phyloP scores from a whole-genome alignment of 2,113 vertebrate species.

The Clinocottus analis region DNA sequence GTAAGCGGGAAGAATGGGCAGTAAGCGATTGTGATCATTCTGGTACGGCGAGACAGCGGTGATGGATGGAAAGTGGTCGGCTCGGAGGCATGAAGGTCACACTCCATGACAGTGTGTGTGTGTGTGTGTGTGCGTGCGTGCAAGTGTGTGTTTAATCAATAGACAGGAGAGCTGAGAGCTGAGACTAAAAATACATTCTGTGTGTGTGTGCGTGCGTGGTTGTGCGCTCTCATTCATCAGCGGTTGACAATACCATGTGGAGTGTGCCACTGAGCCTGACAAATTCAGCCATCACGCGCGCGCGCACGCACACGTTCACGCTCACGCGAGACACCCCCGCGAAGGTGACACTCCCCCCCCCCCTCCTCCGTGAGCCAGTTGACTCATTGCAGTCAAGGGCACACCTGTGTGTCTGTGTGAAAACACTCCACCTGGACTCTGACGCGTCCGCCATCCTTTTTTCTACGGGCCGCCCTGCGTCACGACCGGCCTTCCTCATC shows the following conservation, averaged over 20 bases:
- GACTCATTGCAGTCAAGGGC: slow-evolving; percentile 73
- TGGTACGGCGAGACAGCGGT: slow-evolving; percentile 64
- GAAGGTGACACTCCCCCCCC: slow-evolving; percentile 77
- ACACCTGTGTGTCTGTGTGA: slow-evolving; percentile 46
- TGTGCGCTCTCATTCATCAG: slow-evolving; percentile 66
- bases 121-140: slow-evolving; percentile 26
- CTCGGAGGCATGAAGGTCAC: slow-evolving; percentile 79
- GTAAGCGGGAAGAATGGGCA: slow-evolving; percentile 51
- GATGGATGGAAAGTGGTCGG: slow-evolving; percentile 76
- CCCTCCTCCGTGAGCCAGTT: slow-evolving; percentile 70
- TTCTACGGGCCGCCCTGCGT: too few relatives aligned
- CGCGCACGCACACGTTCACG: slow-evolving; percentile 37
- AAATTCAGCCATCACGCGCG: slow-evolving; percentile 66
- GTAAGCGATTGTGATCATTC: slow-evolving; percentile 78
- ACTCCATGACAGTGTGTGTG: slow-evolving; percentile 62
- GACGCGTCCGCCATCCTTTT: slow-evolving; percentile 62
- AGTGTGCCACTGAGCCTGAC: slow-evolving; percentile 60
- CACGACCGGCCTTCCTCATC: slow-evolving; percentile 27
- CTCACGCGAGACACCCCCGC: slow-evolving; percentile 54
- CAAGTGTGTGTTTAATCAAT: slow-evolving; percentile 67
- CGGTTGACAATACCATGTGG: slow-evolving; percentile 73
- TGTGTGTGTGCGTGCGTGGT: slow-evolving; percentile 18
- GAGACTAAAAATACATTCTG: slow-evolving; percentile 70
- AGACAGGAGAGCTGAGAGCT: slow-evolving; percentile 56
- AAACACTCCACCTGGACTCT: slow-evolving; percentile 57